Evolutionary conservation across 2,113 vertebrate genomes (phyloP).

Genomic region (Coptodon bakossiorum): DNA sequence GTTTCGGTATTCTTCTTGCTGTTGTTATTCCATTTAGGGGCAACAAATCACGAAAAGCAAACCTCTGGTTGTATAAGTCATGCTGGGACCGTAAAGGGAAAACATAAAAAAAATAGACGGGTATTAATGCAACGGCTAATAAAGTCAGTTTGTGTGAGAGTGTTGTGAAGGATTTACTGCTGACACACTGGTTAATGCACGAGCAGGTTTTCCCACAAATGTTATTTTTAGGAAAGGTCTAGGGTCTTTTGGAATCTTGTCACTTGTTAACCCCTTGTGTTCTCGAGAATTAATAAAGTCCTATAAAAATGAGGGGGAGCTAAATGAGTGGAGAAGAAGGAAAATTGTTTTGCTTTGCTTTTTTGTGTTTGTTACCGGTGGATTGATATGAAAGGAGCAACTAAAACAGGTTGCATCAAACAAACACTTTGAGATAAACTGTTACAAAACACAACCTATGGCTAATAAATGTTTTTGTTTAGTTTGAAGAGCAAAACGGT

Average conservation of each 20-base stretch:
- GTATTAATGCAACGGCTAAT: neutral
- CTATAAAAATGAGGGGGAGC: neutral
- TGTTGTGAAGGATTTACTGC: neutral
- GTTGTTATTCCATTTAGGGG: neutral
- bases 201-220: neutral
- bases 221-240: neutral
- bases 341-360: neutral
- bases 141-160: neutral
- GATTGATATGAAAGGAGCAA: neutral
- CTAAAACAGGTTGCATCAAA: neutral
- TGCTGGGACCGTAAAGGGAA: neutral
- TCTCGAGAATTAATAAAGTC: neutral
- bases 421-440: neutral
- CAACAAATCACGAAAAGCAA: neutral
- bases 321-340: neutral
- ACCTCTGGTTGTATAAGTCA: neutral
- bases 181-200: neutral
- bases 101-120: neutral
- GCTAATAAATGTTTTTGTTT: neutral
- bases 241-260: neutral
- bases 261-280: neutral
- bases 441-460: neutral
- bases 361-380: neutral
- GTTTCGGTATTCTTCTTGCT: neutral
- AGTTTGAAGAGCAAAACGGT: neutral